Evolutionary conservation across 1,140 invertebrate species (phyloP), one percentile per base, ranked within the genome.

Genomic region (Aricia agestis): DNA sequence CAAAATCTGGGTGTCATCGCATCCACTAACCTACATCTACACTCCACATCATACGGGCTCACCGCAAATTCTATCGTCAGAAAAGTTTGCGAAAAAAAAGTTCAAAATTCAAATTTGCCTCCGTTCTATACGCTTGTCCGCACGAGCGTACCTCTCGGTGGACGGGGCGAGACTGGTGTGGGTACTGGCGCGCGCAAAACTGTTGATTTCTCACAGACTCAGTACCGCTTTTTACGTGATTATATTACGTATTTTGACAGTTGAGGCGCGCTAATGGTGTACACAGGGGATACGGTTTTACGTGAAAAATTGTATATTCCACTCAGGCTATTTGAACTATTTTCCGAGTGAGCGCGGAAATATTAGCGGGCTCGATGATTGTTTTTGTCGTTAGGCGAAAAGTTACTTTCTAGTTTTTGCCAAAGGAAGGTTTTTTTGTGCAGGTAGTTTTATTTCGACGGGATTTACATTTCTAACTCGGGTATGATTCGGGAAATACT

Each of bases 161-260:
- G 10, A 63, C 19, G 11, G 59, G 19, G 17, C 19, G 18, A 63
- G 19, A 63, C 59, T 63, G 59, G 59, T 63, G 59, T 19, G 59
- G 17, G 59, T 11, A 19, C 17, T 6, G 59, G 59, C 59, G 59
- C 59, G 59, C 59, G 59, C 59, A 63, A 63, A 63, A 19, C 59
- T 63, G 59, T 63, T 63, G 59, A 63, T 63, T 63, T 63, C 59
- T 25, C 10, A 25, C 59, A 63, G 59, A 63, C 59, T 63, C 59
- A 17, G 17, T 17, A 18, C n/a, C 18, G 58, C 18, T 59, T 59
- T 59, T 59, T 59, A 59, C 58, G 58, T 17, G 58, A 19, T 59
- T 59, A 59, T 18, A 17, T 17, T 36, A 36, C 45, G 45, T 52
- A 52, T 52, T 52, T 52, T 52, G 45, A 52, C 45, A 52, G 45